A percentile compares a stretch with the other conserved stretches of the same genome.
Conservation (phyloP, 1,140 invertebrate species). For the Helicoverpa zea region DNA sequence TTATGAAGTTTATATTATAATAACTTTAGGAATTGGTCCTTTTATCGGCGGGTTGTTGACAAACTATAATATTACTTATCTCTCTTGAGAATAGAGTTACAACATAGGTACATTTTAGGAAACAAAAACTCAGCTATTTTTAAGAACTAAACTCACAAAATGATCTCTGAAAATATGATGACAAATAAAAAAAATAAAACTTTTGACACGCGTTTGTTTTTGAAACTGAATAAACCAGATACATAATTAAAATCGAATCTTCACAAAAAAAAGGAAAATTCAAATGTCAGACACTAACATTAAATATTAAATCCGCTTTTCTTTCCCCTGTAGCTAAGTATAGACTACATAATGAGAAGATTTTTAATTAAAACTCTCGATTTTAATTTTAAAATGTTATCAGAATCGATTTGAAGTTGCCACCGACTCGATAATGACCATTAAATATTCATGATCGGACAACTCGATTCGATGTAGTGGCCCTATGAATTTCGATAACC, state of each 20-base stretch:
- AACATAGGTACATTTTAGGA: too few species aligned
- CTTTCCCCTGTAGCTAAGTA: not conserved
- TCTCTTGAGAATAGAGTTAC: too few species aligned
- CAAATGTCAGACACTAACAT: not conserved
- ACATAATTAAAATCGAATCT: not conserved
- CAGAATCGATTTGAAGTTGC: constrained; percentile 14
- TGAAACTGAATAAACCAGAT: too few species aligned
- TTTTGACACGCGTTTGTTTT: too few species aligned
- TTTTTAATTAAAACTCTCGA: constrained; percentile 17
- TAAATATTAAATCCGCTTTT: not conserved
- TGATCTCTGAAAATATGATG: too few species aligned
- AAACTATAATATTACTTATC: not conserved
- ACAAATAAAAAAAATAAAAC: too few species aligned
- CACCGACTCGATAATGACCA: constrained; percentile 3
- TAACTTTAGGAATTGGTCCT: not conserved
- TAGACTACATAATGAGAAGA: not conserved
- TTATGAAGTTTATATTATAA: not conserved
- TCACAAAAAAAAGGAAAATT: not conserved
- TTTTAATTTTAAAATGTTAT: constrained; percentile 14
- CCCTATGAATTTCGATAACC: not conserved
- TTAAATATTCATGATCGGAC: constrained; percentile 21
- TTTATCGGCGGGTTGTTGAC: not conserved
- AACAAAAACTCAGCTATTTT: too few species aligned
- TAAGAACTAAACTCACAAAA: too few species aligned
- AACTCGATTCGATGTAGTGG: not conserved